phyloP scores from a whole-genome alignment of 2,113 vertebrate species.

The Podarcis muralis region DNA sequence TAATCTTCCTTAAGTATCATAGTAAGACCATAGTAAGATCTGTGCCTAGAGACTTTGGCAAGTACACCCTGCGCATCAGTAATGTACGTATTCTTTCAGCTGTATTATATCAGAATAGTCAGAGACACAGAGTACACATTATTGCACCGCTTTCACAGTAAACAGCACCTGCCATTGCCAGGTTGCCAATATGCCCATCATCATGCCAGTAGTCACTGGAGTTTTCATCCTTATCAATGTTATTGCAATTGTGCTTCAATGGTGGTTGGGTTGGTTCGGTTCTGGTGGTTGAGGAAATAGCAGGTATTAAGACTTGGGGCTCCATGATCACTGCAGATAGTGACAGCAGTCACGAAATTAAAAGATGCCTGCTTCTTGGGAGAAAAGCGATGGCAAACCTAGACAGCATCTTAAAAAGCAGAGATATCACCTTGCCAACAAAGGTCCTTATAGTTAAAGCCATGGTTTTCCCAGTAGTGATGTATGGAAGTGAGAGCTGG shows the following conservation, averaged over 20 bases:
- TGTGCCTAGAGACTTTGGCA: constrained; percentile 48
- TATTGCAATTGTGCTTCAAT: constrained; percentile 45
- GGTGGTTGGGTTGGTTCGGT: constrained; percentile 61
- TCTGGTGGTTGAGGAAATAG: constrained; percentile 58
- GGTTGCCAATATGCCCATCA: not conserved
- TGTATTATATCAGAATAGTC: constrained; percentile 3
- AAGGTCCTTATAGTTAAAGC: too few species aligned
- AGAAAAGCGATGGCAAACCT: too few species aligned
- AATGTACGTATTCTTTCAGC: constrained; percentile 41
- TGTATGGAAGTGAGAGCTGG: too few species aligned
- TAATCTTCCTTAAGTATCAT: constrained; percentile 61
- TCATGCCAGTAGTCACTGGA: not conserved
- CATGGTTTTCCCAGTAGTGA: too few species aligned
- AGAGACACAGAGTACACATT: not conserved
- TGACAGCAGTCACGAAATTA: too few species aligned
- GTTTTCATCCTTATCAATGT: not conserved
- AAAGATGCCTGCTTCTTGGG: too few species aligned
- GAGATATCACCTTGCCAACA: too few species aligned
- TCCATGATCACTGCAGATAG: too few species aligned
- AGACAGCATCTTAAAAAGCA: too few species aligned
- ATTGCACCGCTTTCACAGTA: not conserved
- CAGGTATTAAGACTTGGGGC: constrained; percentile 41
- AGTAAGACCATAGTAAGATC: constrained; percentile 41
- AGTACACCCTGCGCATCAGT: constrained; percentile 39
- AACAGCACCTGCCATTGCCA: not conserved